phyloP scores from a whole-genome alignment of 2,113 vertebrate genomes.

The Oryzias celebensis region DNA sequence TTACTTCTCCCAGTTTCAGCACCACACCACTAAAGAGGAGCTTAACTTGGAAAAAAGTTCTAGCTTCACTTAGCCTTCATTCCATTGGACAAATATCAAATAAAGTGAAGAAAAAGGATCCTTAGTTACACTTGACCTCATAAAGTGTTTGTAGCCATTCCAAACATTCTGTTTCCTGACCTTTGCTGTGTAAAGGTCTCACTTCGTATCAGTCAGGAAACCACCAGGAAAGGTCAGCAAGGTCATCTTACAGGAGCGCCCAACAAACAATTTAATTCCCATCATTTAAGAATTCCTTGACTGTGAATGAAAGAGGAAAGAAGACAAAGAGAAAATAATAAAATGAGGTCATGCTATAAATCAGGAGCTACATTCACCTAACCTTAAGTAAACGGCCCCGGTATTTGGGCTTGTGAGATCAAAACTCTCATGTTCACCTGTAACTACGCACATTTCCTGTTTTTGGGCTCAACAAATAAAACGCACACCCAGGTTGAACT shows the following conservation, averaged over 20 bases:
- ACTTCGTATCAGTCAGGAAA: not conserved
- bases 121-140: not conserved
- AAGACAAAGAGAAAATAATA: too few relatives aligned
- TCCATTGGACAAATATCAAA: not conserved
- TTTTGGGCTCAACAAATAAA: too few relatives aligned
- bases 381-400: too few relatives aligned
- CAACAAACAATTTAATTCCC: not conserved
- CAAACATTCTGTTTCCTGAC: constrained; percentile 13
- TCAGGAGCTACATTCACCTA: too few relatives aligned
- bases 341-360: too few relatives aligned
- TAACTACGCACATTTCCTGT: too few relatives aligned
- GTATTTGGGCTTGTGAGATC: too few relatives aligned
- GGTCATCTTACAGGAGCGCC: not conserved
- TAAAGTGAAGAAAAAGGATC: not conserved
- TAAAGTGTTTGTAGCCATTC: not conserved
- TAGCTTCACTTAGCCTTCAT: not conserved
- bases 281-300: not conserved
- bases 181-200: constrained; percentile 4
- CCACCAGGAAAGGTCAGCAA: not conserved
- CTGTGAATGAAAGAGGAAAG: not conserved
- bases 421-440: too few relatives aligned
- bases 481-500: too few relatives aligned
- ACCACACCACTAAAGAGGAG: too few relatives aligned
- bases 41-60: too few relatives aligned
- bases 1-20: not conserved